Base-by-base conservation (phyloP, 2,888 invertebrate species). In the Quadriops clusia region DNA sequence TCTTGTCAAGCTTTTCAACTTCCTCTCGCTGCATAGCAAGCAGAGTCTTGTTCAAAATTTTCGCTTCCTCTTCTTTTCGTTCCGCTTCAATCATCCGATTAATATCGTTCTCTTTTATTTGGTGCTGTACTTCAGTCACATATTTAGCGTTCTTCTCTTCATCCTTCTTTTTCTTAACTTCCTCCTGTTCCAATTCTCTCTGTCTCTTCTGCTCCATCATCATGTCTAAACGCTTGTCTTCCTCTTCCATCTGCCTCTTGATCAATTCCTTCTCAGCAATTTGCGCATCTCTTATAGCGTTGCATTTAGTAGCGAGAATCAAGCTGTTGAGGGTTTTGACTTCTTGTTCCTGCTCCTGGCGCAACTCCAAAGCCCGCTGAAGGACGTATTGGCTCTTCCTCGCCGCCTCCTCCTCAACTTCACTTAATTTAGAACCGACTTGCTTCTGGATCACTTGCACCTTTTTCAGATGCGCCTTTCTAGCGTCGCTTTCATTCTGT, bases 281-380 rank as follows among this genome's bases (percentile, higher is more conserved):
- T 63, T 89, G 87, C 0, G 84, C 85, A 54, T 86, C 83, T 10
- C 87, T 64, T 25, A 89, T 82, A 0, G 85, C 82, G 49, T 83
- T 75, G 43, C 86, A 87, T 56, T 89, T 87, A 11, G 83, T 81
- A 9, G 81, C 81, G 7, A 87, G 60, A 45, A 89, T 83, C 38
- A 87, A 67, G 34, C 75, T 72, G 57, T 85, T 87, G 38, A 82
- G 80, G 13, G 63, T 68, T 57, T 76, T 81, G 44, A 68, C 77
- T 65, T 69, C 74, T 51, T 67, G 81, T 49, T 66, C 74, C 47
- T 73, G 66, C 42, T 73, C 72, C 33, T 68, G 60, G 29, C 62
- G 58, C 22, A 72, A 44, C 36, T 68, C 63, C 26, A 61, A 51
- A 1, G 72, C 70, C 38, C 71, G 54, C 34, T 65, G 59, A 3